Conservation (phyloP, 2,888 invertebrate species). For the Petrolisthes manimaculis region DNA sequence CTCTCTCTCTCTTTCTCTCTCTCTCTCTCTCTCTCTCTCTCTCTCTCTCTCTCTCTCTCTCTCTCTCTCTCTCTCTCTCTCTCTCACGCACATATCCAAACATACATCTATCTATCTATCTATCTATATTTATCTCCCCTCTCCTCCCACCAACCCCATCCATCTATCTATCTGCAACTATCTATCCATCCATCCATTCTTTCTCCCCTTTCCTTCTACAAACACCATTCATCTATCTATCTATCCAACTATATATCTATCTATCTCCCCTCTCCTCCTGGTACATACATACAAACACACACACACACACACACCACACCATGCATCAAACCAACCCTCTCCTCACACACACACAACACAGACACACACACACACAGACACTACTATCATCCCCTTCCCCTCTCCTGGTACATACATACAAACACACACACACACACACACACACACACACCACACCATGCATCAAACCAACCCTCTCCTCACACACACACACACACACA, state of each 20-base stretch:
- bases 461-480: too few species aligned
- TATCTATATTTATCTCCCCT: background rate
- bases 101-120: background rate
- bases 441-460: too few species aligned
- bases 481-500: too few species aligned
- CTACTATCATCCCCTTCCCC: background rate
- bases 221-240: background rate
- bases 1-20: slow-evolving; percentile 7
- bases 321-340: background rate
- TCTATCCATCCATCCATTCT: background rate
- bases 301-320: background rate
- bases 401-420: background rate
- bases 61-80: background rate
- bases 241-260: background rate
- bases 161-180: background rate
- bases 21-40: background rate
- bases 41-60: background rate
- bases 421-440: too few species aligned
- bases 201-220: background rate
- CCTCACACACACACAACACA: too few species aligned
- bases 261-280: background rate
- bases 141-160: background rate
- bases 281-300: background rate
- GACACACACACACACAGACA: too few species aligned
- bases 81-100: background rate